Conservation (phyloP, 2,888 invertebrate species). For the Lacanobia wlatinum region DNA sequence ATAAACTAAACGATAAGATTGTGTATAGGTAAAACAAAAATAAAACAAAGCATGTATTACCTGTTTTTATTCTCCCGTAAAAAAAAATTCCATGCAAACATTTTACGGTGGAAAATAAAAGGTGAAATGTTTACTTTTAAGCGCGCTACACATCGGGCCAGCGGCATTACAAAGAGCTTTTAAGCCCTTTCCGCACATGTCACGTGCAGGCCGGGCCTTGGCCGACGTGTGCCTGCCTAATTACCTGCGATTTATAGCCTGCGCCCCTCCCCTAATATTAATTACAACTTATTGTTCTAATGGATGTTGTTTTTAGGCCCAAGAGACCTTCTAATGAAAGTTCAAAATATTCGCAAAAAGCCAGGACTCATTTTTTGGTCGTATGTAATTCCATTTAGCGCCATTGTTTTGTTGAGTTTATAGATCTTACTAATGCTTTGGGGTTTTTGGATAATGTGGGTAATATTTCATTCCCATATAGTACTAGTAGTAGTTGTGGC, state of each 20-base stretch:
- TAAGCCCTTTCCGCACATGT: constrained; percentile 79
- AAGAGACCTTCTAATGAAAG: constrained; percentile 65
- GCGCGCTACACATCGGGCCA: constrained; percentile 67
- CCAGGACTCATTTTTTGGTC: constrained; percentile 56
- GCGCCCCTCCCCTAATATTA: constrained; percentile 77
- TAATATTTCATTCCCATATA: constrained; percentile 14
- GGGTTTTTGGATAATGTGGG: constrained; percentile 9
- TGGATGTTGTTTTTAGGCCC: constrained; percentile 66
- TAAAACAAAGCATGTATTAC: constrained; percentile 56
- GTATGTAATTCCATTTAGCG: constrained; percentile 32
- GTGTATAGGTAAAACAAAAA: constrained; percentile 48
- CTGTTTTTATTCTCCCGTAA: constrained; percentile 65
- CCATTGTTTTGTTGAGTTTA: constrained; percentile 22
- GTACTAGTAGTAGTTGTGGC: no score
- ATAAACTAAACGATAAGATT: constrained; percentile 63
- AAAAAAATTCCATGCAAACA: constrained; percentile 58
- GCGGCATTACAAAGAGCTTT: constrained; percentile 79
- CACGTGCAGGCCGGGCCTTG: constrained; percentile 75
- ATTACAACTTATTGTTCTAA: constrained; percentile 79
- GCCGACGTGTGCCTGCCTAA: constrained; percentile 77
- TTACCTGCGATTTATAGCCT: constrained; percentile 85
- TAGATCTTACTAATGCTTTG: constrained; percentile 20
- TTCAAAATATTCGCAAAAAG: constrained; percentile 64
- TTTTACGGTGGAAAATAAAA: constrained; percentile 66
- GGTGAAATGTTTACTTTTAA: constrained; percentile 75